These are phyloP conservation scores for Eupeodes luniger DNA, from an alignment of 2,888 invertebrate genomes.

Conservation along the genomic window DNA sequence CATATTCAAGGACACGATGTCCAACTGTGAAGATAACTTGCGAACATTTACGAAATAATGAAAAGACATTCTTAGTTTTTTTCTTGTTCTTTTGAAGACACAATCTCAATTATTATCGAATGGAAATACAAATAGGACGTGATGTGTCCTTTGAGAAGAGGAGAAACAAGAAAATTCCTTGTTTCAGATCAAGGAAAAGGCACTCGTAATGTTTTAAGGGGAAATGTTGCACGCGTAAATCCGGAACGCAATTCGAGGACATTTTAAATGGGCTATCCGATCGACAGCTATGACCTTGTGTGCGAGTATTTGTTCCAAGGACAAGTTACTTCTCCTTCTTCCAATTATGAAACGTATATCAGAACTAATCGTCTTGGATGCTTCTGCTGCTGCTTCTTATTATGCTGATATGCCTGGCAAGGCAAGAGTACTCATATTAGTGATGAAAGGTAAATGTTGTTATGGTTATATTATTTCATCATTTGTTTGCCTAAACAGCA, in stretches of 20 bases:
- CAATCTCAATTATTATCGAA: conserved; percentile 70
- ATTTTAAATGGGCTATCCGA: conserved; percentile 39
- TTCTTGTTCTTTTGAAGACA: conserved; percentile 71
- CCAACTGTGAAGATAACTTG: conserved; percentile 82
- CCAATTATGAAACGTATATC: conserved; percentile 3
- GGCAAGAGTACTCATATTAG: conserved; percentile 48
- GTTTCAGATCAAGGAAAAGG: conserved; percentile 21
- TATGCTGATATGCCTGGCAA: conserved; percentile 1
- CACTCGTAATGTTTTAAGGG: conserved; percentile 16
- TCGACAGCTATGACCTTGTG: conserved; percentile 62
- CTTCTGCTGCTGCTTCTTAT: not conserved
- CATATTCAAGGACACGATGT: conserved; percentile 73
- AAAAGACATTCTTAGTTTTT: conserved; percentile 74
- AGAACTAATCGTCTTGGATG: not conserved
- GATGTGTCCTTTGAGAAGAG: not conserved
- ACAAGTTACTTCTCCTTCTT: conserved; percentile 43
- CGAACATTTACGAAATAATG: conserved; percentile 80
- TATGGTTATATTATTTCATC: conserved; percentile 76
- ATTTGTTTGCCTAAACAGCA: conserved; percentile 75
- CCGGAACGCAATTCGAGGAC: conserved; percentile 72
- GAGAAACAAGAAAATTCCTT: conserved; percentile 16
- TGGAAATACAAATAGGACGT: conserved; percentile 51
- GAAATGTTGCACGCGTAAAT: conserved; percentile 69
- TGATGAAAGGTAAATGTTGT: conserved; percentile 76
- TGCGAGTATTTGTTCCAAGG: conserved; percentile 50